Base-by-base conservation (phyloP, 1,140 invertebrate species). In the Sitophilus oryzae region DNA sequence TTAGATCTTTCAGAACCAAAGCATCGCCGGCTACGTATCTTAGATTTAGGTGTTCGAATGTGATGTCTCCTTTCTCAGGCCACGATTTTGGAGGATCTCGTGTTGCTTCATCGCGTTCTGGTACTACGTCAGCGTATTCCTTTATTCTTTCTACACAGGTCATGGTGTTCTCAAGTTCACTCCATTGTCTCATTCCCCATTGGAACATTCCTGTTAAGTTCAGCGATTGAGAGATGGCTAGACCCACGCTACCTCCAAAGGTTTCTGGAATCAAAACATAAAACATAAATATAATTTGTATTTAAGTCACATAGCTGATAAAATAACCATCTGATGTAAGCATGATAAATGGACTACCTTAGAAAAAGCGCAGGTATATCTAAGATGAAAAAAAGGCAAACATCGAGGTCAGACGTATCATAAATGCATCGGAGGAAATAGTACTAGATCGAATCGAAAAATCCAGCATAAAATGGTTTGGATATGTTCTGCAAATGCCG, bases 111-210 rank as follows among this genome's bases (percentile, higher is more conserved):
- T 57, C 55, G 18, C 38, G 10, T 56, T 67, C 63, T 40, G 58
- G 52, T 36, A 55, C 42, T 16, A 68, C 21, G 21, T 67, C 61
- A 5, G 58, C 63, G 40, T 71, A 72, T 52, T 69, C 65, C 11
- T 63, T 48, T 4, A 85, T 74, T 56, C 83, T 69, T 62, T 86
- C 83, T 10, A 84, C 80, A 1, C 79, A 81, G 2, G 79, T 84
- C 78, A 85, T 83, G 59, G 79, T 73, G 61, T 81, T 86, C 65
- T 84, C 83, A 21, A 86, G 64, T 66, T 85, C 82, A 15, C 79
- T 82, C 81, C 82, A 86, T 63, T 86, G 85, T 46, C 85, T 75
- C 66, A 82, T 82, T 18, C 80, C 80, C 81, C 83, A 89, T 73
- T 88, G 86, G 65, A 90, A 77, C 77, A 81, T 69, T 65, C 79